Percentiles rank a stretch among this genome's conserved stretches.
phyloP scores from a whole-genome alignment of 92 coral and sea anemone genomes.

The Ricordea florida region DNA sequence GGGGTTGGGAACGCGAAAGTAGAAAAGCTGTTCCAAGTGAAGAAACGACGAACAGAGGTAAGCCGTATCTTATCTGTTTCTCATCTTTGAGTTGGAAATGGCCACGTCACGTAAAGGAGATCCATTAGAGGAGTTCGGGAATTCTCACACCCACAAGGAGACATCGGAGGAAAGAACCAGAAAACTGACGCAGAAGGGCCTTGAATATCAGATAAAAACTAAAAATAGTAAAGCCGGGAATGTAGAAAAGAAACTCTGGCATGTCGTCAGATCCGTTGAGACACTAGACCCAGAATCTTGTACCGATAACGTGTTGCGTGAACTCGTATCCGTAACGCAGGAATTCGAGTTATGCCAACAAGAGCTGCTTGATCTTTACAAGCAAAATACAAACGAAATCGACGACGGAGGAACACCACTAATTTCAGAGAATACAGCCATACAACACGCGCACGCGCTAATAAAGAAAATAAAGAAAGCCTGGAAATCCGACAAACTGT shows the following conservation, averaged over 20 bases:
- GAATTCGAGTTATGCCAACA: no score
- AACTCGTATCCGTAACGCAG: no score
- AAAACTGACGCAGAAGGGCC: not conserved
- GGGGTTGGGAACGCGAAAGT: no score
- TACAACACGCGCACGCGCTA: not conserved
- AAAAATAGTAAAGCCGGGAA: not conserved
- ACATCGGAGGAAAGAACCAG: not conserved
- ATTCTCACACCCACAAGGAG: not conserved
- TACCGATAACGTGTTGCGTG: not conserved
- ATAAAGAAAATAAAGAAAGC: no score
- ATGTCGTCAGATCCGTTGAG: not conserved
- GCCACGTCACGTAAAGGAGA: no score
- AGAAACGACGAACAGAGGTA: no score
- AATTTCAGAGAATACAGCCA: not conserved
- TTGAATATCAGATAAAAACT: not conserved
- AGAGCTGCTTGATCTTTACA: not conserved
- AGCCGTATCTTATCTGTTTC: no score
- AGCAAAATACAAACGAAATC: not conserved
- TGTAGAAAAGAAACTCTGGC: not conserved
- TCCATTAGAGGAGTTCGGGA: no score
- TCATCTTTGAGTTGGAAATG: no score
- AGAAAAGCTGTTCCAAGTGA: no score
- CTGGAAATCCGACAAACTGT: conserved; percentile 3
- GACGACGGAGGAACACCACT: not conserved
- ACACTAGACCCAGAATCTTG: not conserved